Percentiles rank a stretch among this genome's conserved stretches.
phyloP scores from a whole-genome alignment of 64 coral and sea anemone species.

The Montipora sp. region DNA sequence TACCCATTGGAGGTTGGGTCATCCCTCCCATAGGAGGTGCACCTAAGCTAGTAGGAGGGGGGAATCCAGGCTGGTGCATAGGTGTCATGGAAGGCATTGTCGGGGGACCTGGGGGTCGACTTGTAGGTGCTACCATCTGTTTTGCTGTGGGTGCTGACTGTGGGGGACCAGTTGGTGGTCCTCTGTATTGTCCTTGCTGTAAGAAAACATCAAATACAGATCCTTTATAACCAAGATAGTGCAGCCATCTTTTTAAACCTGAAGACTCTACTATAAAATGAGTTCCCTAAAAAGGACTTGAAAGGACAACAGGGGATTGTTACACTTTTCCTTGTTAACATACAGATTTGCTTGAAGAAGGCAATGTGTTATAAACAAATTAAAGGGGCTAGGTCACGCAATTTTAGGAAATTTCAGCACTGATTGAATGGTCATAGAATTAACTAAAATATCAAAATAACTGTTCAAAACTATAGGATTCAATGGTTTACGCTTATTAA shows the following conservation, averaged over 20 bases:
- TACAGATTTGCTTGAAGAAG: too few relatives aligned
- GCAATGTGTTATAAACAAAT: too few relatives aligned
- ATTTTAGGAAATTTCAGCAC: too few relatives aligned
- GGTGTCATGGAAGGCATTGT: conserved; percentile 41
- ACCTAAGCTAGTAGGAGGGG: conserved; percentile 60
- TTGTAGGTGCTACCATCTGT: conserved; percentile 14
- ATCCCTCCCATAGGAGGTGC: conserved; percentile 66
- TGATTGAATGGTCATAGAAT: too few relatives aligned
- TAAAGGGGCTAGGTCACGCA: too few relatives aligned
- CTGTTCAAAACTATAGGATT: too few relatives aligned
- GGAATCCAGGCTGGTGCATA: conserved; percentile 53
- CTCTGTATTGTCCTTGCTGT: conserved; percentile 30
- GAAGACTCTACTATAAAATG: too few relatives aligned
- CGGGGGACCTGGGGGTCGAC: conserved; percentile 64
- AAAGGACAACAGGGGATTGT: not conserved
- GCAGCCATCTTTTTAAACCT: too few relatives aligned
- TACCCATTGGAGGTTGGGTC: conserved; percentile 56
- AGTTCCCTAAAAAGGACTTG: too few relatives aligned
- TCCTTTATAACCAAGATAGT: too few relatives aligned
- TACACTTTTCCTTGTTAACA: not conserved
- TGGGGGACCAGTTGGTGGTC: conserved; percentile 21
- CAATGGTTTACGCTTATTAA: too few relatives aligned
- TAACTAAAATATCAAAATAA: too few relatives aligned
- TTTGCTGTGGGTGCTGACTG: conserved; percentile 3
- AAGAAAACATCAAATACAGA: not conserved